phyloP scores from a whole-genome alignment of 2,113 vertebrate genomes.

The Phylloscopus trochiloides region DNA sequence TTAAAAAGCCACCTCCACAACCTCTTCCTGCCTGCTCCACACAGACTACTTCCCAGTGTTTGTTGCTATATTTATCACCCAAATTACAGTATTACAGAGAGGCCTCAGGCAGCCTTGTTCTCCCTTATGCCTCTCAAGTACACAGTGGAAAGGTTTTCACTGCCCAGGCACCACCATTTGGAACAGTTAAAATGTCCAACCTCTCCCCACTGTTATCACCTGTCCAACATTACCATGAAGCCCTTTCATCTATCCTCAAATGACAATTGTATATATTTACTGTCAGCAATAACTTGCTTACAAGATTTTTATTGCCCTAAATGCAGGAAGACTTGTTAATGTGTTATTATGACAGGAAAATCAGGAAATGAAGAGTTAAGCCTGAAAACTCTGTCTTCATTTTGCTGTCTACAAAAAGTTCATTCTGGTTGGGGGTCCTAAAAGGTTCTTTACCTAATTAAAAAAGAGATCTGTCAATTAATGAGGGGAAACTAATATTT shows the following conservation, averaged over 20 bases:
- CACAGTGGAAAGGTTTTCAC: not conserved
- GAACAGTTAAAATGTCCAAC: not conserved
- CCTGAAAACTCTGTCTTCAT: not conserved
- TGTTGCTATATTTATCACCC: constrained; percentile 41
- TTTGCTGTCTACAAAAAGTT: not conserved
- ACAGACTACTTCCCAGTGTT: not conserved
- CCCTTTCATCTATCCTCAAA: not conserved
- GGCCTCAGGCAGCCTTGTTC: not conserved
- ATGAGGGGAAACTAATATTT: not conserved
- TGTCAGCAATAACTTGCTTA: constrained; percentile 8
- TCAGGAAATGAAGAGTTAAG: constrained; percentile 12
- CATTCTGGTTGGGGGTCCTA: not conserved
- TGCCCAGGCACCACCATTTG: not conserved
- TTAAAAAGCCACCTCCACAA: not conserved
- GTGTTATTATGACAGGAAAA: not conserved
- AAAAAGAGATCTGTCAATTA: not conserved
- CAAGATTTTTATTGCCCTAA: constrained; percentile 9
- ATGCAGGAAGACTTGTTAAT: not conserved
- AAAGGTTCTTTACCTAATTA: not conserved
- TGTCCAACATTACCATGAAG: not conserved
- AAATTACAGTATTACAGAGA: not conserved
- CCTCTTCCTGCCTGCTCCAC: not conserved
- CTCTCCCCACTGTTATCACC: not conserved
- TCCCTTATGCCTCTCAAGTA: not conserved
- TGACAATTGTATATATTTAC: not conserved